phyloP scores from a whole-genome alignment of 2,113 vertebrate species.

The Salvator merianae region DNA sequence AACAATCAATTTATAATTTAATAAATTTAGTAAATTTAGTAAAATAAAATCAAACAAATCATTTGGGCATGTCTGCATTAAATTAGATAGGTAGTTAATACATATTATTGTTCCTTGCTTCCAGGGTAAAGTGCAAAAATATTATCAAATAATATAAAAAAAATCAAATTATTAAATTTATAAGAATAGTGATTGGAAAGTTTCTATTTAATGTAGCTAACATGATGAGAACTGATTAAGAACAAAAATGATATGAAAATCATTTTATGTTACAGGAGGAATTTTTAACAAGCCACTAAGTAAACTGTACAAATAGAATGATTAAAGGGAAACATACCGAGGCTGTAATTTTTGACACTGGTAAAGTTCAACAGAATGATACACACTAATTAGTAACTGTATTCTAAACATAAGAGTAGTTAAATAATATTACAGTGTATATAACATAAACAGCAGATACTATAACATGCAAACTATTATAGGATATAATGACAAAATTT shows the following conservation, averaged over 20 bases:
- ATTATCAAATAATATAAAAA: constrained; percentile 20
- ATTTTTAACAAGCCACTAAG: constrained; percentile 1
- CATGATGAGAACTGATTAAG: neutral
- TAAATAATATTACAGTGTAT: neutral
- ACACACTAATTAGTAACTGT: neutral
- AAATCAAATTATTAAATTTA: neutral
- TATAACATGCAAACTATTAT: no score
- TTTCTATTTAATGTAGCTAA: neutral
- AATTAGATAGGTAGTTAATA: neutral
- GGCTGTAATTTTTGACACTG: neutral
- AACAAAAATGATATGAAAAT: constrained; percentile 8
- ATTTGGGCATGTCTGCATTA: no score
- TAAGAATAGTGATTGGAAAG: neutral
- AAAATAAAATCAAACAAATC: no score
- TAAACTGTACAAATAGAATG: neutral
- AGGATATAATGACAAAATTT: neutral
- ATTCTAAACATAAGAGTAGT: neutral
- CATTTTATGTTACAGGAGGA: constrained; percentile 15
- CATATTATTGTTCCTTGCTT: neutral
- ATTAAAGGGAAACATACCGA: neutral
- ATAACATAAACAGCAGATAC: neutral
- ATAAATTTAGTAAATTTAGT: no score
- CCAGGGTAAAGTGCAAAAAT: neutral
- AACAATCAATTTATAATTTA: neutral
- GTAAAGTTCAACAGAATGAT: neutral